Base-by-base conservation (phyloP, 2,113 vertebrate genomes). In the Podarcis cretensis region DNA sequence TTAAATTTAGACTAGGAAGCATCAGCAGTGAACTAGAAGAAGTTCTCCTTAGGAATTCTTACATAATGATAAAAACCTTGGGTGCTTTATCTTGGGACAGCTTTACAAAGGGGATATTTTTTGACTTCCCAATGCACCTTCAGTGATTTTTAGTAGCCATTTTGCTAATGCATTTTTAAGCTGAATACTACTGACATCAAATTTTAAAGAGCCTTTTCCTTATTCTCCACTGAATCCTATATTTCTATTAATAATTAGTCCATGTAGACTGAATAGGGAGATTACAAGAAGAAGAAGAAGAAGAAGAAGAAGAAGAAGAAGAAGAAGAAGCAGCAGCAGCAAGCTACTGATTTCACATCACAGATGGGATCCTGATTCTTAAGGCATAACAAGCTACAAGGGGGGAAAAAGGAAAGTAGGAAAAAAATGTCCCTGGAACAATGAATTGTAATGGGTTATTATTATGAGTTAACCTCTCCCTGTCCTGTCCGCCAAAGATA, bases 171-270 rank as follows among this genome's bases (percentile, higher is more conserved):
- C 25, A 20, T 74, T 66, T 86, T 43, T 43, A 85, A 76, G 30
- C 68, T 75, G 78, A 85, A 86, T 89, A 86, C 35, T 27, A 57
- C n/a, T 48, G 69, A 32, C n/a, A 75, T 76, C 21, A 74, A 27
- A 85, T 77, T 92, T 84, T 87, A 14, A 91, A 89, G 68, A 87
- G 68, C 3, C 5, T 83, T 91, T 91, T 69, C 54, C 54, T 20
- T 35, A 76, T 57, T 32, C 57, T 30, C 12, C n/a, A 30, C 59
- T 59, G 75, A 9, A 77, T 68, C 32, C 59, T 30, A 76, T 54
- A 76, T 88, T 88, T 32, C 57, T 27, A 48, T 2, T 83, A 20
- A 77, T 81, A 81, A 81, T 81, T 81, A 59, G 68, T 37, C 66
- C 86, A 81, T 14, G 6, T 30, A 81, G 73, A n/a, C 35, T n/a